These are phyloP conservation scores for Gortyna flavago DNA, from an alignment of 2,888 invertebrate genomes.

Conservation along the genomic window DNA sequence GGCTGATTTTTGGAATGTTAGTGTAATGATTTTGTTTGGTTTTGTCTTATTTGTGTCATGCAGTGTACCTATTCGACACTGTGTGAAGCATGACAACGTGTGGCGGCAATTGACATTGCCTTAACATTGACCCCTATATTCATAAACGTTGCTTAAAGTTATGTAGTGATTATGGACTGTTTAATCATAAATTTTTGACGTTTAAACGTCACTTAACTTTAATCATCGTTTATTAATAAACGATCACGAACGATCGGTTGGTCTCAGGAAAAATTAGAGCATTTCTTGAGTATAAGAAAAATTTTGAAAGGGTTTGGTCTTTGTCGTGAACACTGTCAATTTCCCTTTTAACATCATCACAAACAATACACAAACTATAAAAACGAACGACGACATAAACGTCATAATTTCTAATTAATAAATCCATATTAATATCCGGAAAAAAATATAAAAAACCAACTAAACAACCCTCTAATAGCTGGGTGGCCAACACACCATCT, in stretches of 20 bases:
- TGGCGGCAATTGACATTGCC: neutral
- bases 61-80: neutral
- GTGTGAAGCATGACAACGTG: neutral
- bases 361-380: slow-evolving; percentile 33
- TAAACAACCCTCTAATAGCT: slow-evolving; percentile 79
- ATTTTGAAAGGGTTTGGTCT: neutral
- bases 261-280: neutral
- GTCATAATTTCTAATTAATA: slow-evolving; percentile 78
- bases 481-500: slow-evolving; percentile 74
- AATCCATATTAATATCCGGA: slow-evolving; percentile 75
- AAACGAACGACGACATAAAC: slow-evolving; percentile 69
- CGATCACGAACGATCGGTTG: too few relatives aligned
- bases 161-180: neutral
- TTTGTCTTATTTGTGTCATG: neutral
- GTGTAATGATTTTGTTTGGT: neutral
- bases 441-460: slow-evolving; percentile 74
- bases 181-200: neutral
- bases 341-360: neutral
- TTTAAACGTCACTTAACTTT: neutral
- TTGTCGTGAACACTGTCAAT: too few relatives aligned
- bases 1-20: neutral
- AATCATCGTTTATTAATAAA: neutral
- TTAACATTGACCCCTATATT: neutral
- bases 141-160: neutral
- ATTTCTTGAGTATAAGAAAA: neutral